Conservation (phyloP, 2,888 invertebrate genomes). For the Campaea margaritaria region DNA sequence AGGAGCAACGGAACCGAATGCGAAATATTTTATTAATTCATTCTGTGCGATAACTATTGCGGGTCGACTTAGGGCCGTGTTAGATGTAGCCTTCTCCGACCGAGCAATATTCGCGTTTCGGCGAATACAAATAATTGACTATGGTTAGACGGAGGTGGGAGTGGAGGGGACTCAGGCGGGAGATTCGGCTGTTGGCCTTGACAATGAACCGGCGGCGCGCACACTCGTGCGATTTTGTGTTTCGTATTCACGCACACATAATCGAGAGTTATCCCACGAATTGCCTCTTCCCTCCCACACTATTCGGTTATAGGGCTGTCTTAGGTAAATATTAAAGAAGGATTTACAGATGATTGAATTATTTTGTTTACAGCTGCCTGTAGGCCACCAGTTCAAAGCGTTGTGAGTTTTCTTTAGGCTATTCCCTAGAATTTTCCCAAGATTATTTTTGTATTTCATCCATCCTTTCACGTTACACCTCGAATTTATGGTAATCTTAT, state of each 20-base stretch:
- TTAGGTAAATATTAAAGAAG: slow-evolving; percentile 28
- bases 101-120: slow-evolving; percentile 63
- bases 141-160: slow-evolving; percentile 62
- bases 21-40: slow-evolving; percentile 44
- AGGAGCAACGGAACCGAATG: slow-evolving; percentile 46
- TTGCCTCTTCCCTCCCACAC: slow-evolving; percentile 74
- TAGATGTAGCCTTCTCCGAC: slow-evolving; percentile 48
- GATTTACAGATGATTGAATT: slow-evolving; percentile 19
- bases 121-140: slow-evolving; percentile 72
- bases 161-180: slow-evolving; percentile 72
- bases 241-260: slow-evolving; percentile 67
- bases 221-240: slow-evolving; percentile 63
- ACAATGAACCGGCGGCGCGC: slow-evolving; percentile 83
- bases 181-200: slow-evolving; percentile 85
- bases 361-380: neutral
- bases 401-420: neutral
- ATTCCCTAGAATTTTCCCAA: neutral
- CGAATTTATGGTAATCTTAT: neutral
- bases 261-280: slow-evolving; percentile 74
- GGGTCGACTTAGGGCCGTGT: slow-evolving; percentile 45
- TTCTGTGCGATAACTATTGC: slow-evolving; percentile 59
- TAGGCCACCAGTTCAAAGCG: neutral
- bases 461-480: neutral
- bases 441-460: neutral
- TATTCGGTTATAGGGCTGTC: slow-evolving; percentile 71